phyloP scores from a whole-genome alignment of 2,797 vertebrate species.

The Huso huso region DNA sequence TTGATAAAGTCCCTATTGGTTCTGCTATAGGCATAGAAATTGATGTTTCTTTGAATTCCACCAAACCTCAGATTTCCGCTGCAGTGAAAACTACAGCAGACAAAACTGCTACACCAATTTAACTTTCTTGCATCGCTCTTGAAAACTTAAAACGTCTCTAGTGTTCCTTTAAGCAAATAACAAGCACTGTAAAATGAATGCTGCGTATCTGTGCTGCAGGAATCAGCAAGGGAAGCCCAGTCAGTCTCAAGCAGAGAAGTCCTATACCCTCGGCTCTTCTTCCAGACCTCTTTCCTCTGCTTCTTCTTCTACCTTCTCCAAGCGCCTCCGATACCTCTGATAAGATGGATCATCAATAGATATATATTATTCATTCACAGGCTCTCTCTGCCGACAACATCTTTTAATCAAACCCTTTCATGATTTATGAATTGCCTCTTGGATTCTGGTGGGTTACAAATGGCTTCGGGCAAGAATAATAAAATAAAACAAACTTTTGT shows the following conservation, averaged over 20 bases:
- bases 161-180: neutral
- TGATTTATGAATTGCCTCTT: conserved; percentile 14
- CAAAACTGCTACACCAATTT: no score
- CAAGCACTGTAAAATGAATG: neutral
- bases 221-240: neutral
- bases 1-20: no score
- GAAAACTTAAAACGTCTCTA: neutral
- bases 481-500: conserved; percentile 1
- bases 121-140: no score
- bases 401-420: conserved; percentile 16
- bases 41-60: no score
- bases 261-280: neutral
- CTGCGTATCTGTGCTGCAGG: neutral
- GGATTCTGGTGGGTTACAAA: conserved; percentile 11
- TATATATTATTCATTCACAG: conserved; percentile 14
- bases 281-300: neutral
- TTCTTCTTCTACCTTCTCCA: neutral
- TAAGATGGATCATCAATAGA: conserved; percentile 10
- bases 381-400: conserved; percentile 6
- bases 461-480: conserved; percentile 7
- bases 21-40: no score
- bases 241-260: neutral
- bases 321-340: neutral
- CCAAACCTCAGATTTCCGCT: no score
- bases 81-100: no score